Base-by-base conservation (phyloP, 2,888 invertebrate species). In the Omphaloscelis lunosa region DNA sequence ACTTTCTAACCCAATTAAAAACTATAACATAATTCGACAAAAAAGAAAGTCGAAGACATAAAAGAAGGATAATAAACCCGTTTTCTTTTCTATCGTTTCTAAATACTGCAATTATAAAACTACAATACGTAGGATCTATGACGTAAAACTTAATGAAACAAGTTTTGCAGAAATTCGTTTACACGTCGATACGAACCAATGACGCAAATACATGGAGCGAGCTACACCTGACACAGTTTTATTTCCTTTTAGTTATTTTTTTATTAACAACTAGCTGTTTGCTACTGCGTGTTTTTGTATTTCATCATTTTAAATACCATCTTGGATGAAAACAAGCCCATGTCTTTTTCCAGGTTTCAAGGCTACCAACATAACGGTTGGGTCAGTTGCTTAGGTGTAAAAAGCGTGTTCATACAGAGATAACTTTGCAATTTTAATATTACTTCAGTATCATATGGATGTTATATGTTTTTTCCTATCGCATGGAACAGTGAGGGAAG, bases 121-220 rank as follows among this genome's bases (percentile, higher is more conserved):
- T 61, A 45, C 27, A 48, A 39, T 41, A 29, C 6, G 15, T 48
- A 59, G 45, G n/a, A 70, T 34, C 56, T 34, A 23, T 73, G 85
- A 85, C 71, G 77, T 68, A 81, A 72, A 70, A 71, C 51, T 5
- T 71, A 65, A 73, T 48, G 12, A 23, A 85, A 67, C 63, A 39
- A 34, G 62, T 77, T 65, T 61, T 39, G 41, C 41, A 45, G 29
- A 71, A 81, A 80, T 70, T 39, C 7, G 61, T 85, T 80, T 61
- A 27, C 63, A 75, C 39, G 29, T 39, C 59, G 39, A 29, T 61
- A 23, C 7, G 39, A 20, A 45, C 45, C n/a, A 58, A 66, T 85
- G 78, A 82, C 82, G 78, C 85, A 82, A 74, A 78, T 72, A 12
- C 20, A 0, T 53, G 20, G 8, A 41, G 29, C 51, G 51, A 51